phyloP scores from a whole-genome alignment of 2,113 vertebrate species.

The Periophthalmus modestus region DNA sequence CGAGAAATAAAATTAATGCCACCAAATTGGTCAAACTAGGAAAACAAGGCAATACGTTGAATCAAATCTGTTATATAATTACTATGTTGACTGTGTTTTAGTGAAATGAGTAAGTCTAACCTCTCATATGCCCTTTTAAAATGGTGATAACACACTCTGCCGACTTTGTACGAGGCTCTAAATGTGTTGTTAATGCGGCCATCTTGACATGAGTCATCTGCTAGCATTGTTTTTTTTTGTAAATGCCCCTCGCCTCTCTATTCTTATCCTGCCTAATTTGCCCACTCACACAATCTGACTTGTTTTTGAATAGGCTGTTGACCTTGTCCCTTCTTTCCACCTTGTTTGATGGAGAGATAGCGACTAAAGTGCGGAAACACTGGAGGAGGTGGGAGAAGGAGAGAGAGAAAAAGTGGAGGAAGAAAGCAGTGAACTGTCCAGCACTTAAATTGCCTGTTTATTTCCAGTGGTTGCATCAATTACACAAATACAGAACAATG shows the following conservation, averaged over 20 bases:
- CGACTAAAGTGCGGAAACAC: slow-evolving; percentile 36
- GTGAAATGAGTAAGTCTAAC: too few species aligned
- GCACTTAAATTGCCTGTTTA: slow-evolving; percentile 85
- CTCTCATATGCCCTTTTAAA: background rate
- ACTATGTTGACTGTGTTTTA: too few species aligned
- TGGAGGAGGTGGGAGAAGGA: slow-evolving; percentile 9
- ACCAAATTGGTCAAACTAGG: too few species aligned
- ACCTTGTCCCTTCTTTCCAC: slow-evolving; percentile 72
- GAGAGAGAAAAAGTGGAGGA: slow-evolving; percentile 26
- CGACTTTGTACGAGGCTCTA: slow-evolving; percentile 18
- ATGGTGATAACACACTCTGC: slow-evolving; percentile 11
- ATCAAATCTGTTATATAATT: too few species aligned
- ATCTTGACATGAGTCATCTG: slow-evolving; percentile 55
- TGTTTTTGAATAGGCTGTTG: slow-evolving; percentile 43
- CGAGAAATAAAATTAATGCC: too few species aligned
- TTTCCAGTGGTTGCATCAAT: slow-evolving; percentile 82
- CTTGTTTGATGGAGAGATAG: slow-evolving; percentile 55
- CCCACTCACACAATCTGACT: slow-evolving; percentile 34
- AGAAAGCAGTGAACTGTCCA: slow-evolving; percentile 79
- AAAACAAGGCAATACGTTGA: too few species aligned
- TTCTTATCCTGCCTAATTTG: slow-evolving; percentile 64
- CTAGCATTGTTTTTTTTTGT: slow-evolving; percentile 44
- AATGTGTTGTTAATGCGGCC: slow-evolving; percentile 55
- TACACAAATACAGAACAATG: slow-evolving; percentile 63
- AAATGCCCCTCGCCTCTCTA: slow-evolving; percentile 50